Evolutionary conservation across 2,888 invertebrate genomes (phyloP).

Genomic region (Bibio marci): DNA sequence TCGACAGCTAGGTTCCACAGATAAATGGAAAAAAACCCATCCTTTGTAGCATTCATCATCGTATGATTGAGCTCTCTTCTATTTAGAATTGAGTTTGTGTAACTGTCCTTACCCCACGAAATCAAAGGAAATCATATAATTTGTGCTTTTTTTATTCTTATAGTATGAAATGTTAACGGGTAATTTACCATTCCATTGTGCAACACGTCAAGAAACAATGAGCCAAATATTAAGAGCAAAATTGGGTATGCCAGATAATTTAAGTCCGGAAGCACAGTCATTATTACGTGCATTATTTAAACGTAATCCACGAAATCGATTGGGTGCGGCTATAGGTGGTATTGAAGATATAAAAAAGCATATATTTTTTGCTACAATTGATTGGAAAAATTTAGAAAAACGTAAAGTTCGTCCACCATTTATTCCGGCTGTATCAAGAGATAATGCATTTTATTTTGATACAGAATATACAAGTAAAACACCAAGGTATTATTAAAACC

Average conservation of each 20-base stretch:
- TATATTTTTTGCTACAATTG: constrained; percentile 85
- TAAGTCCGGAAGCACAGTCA: constrained; percentile 90
- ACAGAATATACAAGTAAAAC: constrained; percentile 96
- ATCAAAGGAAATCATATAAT: too few species aligned
- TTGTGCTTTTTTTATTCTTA: too few species aligned
- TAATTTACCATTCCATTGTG: constrained; percentile 91
- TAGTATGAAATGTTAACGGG: constrained; percentile 96
- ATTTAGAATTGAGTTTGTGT: too few species aligned
- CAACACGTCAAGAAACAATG: constrained; percentile 95
- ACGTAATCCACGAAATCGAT: constrained; percentile 82
- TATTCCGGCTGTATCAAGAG: constrained; percentile 87
- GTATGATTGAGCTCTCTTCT: too few species aligned
- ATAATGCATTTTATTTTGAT: constrained; percentile 96
- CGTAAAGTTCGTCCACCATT: constrained; percentile 89
- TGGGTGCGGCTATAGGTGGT: constrained; percentile 46
- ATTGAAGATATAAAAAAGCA: constrained; percentile 83
- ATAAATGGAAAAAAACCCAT: too few species aligned
- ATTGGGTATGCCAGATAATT: constrained; percentile 93
- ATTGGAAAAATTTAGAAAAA: constrained; percentile 72
- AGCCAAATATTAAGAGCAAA: constrained; percentile 96
- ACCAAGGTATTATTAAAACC: constrained; percentile 37
- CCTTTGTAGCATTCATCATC: too few species aligned
- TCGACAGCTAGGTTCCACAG: too few species aligned
- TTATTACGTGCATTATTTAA: constrained; percentile 90
- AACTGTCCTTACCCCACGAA: too few species aligned